Evolutionary conservation across 2,888 invertebrate genomes (phyloP), one percentile per base, ranked within the genome.

Genomic region (Keiferia lycopersicella): DNA sequence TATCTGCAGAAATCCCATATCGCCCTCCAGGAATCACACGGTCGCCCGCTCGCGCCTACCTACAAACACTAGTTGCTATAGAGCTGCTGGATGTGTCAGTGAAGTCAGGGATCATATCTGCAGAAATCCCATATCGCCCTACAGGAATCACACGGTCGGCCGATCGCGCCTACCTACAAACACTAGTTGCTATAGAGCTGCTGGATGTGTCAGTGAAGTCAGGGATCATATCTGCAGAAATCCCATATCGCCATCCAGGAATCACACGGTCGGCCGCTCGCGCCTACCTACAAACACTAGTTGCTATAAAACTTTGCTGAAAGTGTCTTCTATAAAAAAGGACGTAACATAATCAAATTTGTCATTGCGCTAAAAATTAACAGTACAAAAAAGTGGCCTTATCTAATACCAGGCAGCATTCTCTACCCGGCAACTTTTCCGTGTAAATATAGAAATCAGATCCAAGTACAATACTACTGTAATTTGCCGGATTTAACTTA

Each of bases 11-110:
- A 86, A 90, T 89, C 86, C 84, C 83, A 83, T 87, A 87, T 88
- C 86, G 82, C 87, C 86, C 86, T 84, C 73, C 80, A 73, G 84
- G 83, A 87, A 91, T 91, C 90, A 91, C 79, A 88, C 83, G 88
- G 81, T 83, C 86, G 80, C 84, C 83, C 82, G 86, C 83, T 81
- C 87, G 77, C 81, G 84, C 82, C 81, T 85, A 84, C 78, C 76
- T 79, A 73, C 53, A 53, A 26, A 53, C 22, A 53, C 53, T 22
- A 53, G 53, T 26, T 71, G 20, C 62, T 66, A 69, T 61, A 18
- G 61, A 62, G 62, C 64, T 60, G 64, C 74, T 77, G 45, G 8
- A 39, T 39, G 6, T 39, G 39, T 39, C 8, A 26, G n/a, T n/a
- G n/a, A 26, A 26, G 26, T 4, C 6, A 26, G 75, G 81, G 82